Percentiles rank a stretch among this genome's conserved stretches.
Conservation (phyloP, 2,888 invertebrate genomes). For the Ormyrus thymus region DNA sequence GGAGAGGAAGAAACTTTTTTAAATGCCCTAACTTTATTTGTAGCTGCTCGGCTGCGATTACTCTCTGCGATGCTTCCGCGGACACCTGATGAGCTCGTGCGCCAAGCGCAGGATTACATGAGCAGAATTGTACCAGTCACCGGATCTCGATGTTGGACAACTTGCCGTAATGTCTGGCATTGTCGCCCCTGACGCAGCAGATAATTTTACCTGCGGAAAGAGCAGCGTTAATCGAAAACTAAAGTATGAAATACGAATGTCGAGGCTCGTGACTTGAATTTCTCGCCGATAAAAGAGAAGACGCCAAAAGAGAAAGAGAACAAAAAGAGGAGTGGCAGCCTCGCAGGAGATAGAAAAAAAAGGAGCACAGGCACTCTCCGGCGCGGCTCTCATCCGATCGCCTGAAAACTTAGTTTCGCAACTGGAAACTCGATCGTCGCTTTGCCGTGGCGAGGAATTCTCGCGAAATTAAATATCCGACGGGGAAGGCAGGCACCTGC, state of each 20-base stretch:
- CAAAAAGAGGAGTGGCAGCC: too few species aligned
- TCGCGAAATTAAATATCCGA: constrained; percentile 69
- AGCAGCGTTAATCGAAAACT: too few species aligned
- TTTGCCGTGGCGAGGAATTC: constrained; percentile 56
- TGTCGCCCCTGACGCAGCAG: too few species aligned
- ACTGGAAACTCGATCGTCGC: constrained; percentile 55
- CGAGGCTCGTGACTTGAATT: too few species aligned
- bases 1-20: constrained; percentile 1
- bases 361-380: background rate
- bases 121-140: background rate
- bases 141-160: too few species aligned
- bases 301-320: too few species aligned
- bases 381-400: constrained; percentile 38
- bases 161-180: too few species aligned
- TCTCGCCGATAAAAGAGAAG: too few species aligned
- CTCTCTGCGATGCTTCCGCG: background rate
- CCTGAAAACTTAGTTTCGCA: constrained; percentile 56
- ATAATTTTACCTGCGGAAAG: too few species aligned
- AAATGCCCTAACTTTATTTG: constrained; percentile 31
- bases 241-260: too few species aligned
- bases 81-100: background rate
- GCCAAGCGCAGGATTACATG: background rate
- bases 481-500: constrained; percentile 44
- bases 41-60: constrained; percentile 6
- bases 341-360: too few species aligned